These are phyloP conservation scores for Podilymbus podiceps DNA, from an alignment of 2,113 vertebrate genomes.

Conservation along the genomic window DNA sequence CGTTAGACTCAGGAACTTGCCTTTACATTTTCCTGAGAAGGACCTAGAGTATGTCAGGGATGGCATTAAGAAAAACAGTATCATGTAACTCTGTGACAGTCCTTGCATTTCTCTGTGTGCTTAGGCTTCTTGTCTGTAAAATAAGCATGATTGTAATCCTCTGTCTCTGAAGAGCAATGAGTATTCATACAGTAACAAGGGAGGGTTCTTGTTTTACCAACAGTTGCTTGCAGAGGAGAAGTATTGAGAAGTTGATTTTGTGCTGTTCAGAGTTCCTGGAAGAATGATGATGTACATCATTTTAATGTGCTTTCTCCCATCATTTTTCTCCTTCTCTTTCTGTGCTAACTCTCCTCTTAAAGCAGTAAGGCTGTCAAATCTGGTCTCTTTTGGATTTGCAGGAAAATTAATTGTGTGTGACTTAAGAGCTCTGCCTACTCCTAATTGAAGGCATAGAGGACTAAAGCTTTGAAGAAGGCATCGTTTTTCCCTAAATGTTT, in stretches of 20 bases:
- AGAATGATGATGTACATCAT: neutral
- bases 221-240: neutral
- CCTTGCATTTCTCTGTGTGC: neutral
- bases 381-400: slow-evolving; percentile 32
- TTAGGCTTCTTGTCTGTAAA: neutral
- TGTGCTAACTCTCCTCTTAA: slow-evolving; percentile 9
- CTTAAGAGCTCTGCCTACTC: slow-evolving; percentile 50
- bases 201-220: neutral
- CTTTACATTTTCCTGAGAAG: neutral
- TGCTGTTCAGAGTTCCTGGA: neutral
- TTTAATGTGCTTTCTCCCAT: slow-evolving; percentile 8
- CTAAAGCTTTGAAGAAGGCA: slow-evolving; percentile 53
- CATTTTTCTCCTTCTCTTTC: neutral
- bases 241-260: slow-evolving; percentile 2
- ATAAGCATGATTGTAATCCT: neutral
- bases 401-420: slow-evolving; percentile 55
- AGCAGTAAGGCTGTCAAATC: slow-evolving; percentile 29
- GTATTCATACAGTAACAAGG: neutral
- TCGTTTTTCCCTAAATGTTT: slow-evolving; percentile 50
- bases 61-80: neutral
- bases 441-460: slow-evolving; percentile 52
- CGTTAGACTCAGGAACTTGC: neutral
- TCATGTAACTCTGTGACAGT: neutral
- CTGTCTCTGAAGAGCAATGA: neutral
- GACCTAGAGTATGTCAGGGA: neutral